Percentiles rank a stretch among this genome's conserved stretches.
phyloP scores from a whole-genome alignment of 2,888 invertebrate genomes.

The Drosophila demipolita region DNA sequence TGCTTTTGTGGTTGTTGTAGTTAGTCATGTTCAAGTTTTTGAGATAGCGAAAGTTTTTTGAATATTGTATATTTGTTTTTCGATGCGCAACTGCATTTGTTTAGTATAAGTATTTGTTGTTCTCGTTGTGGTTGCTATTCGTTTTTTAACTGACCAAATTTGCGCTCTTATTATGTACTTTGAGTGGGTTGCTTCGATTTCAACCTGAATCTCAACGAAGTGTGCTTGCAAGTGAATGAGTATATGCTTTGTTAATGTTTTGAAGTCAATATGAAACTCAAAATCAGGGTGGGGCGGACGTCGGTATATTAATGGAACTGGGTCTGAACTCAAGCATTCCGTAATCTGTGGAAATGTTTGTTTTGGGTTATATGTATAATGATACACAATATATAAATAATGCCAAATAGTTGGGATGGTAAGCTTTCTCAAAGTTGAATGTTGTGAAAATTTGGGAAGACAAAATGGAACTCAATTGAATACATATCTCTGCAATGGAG shows the following conservation, averaged over 20 bases:
- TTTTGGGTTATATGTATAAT: conserved; percentile 22
- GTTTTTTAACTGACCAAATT: conserved; percentile 30
- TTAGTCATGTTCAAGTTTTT: conserved; percentile 42
- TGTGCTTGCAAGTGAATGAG: conserved; percentile 71
- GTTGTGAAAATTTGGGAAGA: conserved; percentile 18
- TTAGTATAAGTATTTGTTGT: conserved; percentile 23
- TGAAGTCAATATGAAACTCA: conserved; percentile 51
- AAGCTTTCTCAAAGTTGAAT: conserved; percentile 64
- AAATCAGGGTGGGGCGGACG: conserved; percentile 31
- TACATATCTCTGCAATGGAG: background rate
- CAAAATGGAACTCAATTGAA: background rate
- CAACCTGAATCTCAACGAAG: conserved; percentile 62
- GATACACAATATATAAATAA: conserved; percentile 41
- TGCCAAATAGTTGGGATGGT: conserved; percentile 29
- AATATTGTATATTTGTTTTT: conserved; percentile 9
- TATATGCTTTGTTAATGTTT: conserved; percentile 72
- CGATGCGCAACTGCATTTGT: conserved; percentile 15
- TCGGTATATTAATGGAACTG: background rate
- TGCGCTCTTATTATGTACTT: conserved; percentile 50
- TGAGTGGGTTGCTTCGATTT: conserved; percentile 44
- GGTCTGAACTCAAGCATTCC: conserved; percentile 45
- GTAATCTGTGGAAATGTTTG: conserved; percentile 26
- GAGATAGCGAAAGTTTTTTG: conserved; percentile 5
- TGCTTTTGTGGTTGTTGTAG: conserved; percentile 24
- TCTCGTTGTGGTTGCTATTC: conserved; percentile 28